A percentile compares a stretch with the other conserved stretches of the same genome.
Conservation (phyloP, 2,888 invertebrate genomes). For the Temnothorax ravouxi region DNA sequence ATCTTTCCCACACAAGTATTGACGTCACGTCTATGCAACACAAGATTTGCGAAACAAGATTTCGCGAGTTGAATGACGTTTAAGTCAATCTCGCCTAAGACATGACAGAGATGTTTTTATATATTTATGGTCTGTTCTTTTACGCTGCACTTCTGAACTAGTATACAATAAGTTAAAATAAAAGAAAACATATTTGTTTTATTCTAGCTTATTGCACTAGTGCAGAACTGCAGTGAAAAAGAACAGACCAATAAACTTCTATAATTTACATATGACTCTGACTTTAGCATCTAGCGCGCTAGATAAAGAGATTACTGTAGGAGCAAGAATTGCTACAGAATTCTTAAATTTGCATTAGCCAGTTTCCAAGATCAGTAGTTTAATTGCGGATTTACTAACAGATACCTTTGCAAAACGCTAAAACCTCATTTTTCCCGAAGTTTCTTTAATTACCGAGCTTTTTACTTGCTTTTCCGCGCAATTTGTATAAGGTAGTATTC, state of each 20-base stretch:
- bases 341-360: not conserved
- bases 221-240: too few relatives aligned
- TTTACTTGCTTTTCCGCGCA: not conserved
- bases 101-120: constrained; percentile 5
- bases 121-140: too few relatives aligned
- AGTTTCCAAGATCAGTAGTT: constrained; percentile 3
- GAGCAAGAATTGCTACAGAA: not conserved
- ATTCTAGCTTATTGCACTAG: too few relatives aligned
- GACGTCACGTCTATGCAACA: not conserved
- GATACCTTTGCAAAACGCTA: not conserved
- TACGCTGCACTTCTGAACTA: too few relatives aligned
- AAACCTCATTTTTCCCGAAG: not conserved
- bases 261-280: not conserved
- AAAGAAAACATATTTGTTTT: too few relatives aligned
- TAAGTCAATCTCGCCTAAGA: constrained; percentile 26
- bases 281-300: too few relatives aligned
- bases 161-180: too few relatives aligned
- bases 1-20: not conserved
- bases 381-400: not conserved
- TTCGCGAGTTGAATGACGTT: constrained; percentile 7
- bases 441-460: constrained; percentile 17
- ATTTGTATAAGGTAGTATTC: not conserved
- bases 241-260: not conserved
- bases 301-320: not conserved
- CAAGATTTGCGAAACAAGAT: not conserved